Evolutionary conservation across 2,113 vertebrate genomes (phyloP), one percentile per base, ranked within the genome.

Genomic region (Lagenorhynchus albirostris): DNA sequence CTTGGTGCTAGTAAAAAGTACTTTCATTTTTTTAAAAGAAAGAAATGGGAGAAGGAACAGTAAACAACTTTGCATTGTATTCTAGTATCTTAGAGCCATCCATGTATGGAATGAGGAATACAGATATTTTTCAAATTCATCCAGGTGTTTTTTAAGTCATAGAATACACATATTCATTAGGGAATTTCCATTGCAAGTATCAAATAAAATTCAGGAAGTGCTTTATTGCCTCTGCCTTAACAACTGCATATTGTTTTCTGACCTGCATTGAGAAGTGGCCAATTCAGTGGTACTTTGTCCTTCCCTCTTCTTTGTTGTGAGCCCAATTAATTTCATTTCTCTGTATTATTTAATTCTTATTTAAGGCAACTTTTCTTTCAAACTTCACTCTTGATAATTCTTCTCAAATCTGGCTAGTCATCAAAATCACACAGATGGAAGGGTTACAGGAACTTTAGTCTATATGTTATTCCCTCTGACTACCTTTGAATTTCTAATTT

Each of bases 321-420:
- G 12, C 8, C 7, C 29, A 92, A 11, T 33, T 67, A 58, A 50
- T 95, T 85, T 12, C 17, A 84, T 70, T 80, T 97, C 53, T 63
- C 15, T 25, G 55, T 91, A 91, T 58, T 93, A 86, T 86, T 71
- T 80, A 33, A 74, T 93, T 80, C 33, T 73, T 71, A 79, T 41
- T 85, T 92, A 63, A 87, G 8, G 6, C 60, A 60, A 67, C 13
- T 20, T 79, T 94, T 93, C 44, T 91, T 97, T 94, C 71, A 65
- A 62, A 77, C 38, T 92, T 97, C 26, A 50, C 13, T 94, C 53
- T 82, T 77, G 13, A 6, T 83, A 92, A 91, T 63, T 62, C 12
- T 88, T 97, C 26, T 81, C 29, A 80, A 38, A 89, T 93, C 73
- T 81, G 15, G 23, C 15, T 73, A 70, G 70, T 96, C 33, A 60